Base-by-base conservation (phyloP, 2,888 invertebrate species). In the Strigamia transsilvanica region DNA sequence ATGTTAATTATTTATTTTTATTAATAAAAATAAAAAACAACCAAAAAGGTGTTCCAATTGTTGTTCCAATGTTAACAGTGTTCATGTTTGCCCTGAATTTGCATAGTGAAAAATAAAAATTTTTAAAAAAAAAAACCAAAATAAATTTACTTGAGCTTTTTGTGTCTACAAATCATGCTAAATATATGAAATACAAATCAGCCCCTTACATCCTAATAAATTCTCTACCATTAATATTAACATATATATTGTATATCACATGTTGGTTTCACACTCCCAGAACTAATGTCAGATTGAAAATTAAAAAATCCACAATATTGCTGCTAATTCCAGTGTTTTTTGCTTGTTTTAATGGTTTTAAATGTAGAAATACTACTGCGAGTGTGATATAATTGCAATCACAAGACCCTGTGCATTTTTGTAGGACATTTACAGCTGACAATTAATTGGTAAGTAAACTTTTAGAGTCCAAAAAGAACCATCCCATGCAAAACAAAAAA, bases 341-440 rank as follows among this genome's bases (percentile, higher is more conserved):
- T 61, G 21, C 46, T 46, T 7, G 6, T 46, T 46, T 46, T 46
- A 15, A 46, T 15, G 13, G 15, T 46, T 46, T 46, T 13, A 46
- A 46, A 46, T 46, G 23, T 61, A 61, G 23, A 61, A 61, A 61
- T 61, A 61, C 61, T 61, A 61, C 61, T 61, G 61, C 61, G 61
- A 61, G 61, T 61, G 61, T 61, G 61, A 61, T 61, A 18, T 18
- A 61, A 61, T 61, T 61, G 61, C 61, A 61, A 61, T 61, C 61
- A 61, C 61, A 21, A 61, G 61, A 61, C 61, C 61, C 61, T 61
- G 61, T 61, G 61, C 61, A 61, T 23, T 61, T 61, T 61, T 38
- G 38, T n/a, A 61, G 61, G 18, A 61, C 61, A 61, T 61, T 18
- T 18, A 61, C 23, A 61, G 61, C 61, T 61, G 61, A 61, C 61